These are phyloP conservation scores for Euzophera pinguis DNA, from an alignment of 2,888 invertebrate genomes.

Conservation along the genomic window DNA sequence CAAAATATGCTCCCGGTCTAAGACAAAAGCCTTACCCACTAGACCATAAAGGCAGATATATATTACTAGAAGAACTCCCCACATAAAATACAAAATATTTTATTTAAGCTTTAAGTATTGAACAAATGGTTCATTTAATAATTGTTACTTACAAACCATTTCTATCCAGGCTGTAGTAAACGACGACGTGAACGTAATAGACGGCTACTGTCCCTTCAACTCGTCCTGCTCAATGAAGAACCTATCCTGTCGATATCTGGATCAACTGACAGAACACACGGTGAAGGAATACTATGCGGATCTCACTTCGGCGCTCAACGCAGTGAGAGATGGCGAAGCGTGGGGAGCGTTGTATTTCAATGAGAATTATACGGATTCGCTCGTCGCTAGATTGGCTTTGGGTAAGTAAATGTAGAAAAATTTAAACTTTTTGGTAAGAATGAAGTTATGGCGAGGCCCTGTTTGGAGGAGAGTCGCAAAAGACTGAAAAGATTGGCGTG, in stretches of 20 bases:
- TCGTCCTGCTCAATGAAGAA: constrained; percentile 84
- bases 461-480: no score
- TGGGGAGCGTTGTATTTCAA: constrained; percentile 95
- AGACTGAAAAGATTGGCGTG: no score
- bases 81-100: no score
- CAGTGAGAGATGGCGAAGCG: constrained; percentile 87
- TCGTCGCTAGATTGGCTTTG: constrained; percentile 89
- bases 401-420: constrained; percentile 75
- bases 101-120: no score
- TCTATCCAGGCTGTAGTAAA: constrained; percentile 68
- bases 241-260: constrained; percentile 89
- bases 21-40: no score
- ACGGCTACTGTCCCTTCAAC: constrained; percentile 76
- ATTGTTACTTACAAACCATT: no score
- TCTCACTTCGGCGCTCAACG: constrained; percentile 83
- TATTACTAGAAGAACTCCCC: no score
- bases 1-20: no score
- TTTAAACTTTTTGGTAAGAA: no score
- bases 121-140: no score
- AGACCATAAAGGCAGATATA: no score
- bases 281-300: constrained; percentile 83
- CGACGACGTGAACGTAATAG: constrained; percentile 59
- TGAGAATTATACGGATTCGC: constrained; percentile 92
- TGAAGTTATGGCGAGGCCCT: no score
- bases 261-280: constrained; percentile 85